phyloP scores from a whole-genome alignment of 2,888 invertebrate species.

The Eurytoma californica region DNA sequence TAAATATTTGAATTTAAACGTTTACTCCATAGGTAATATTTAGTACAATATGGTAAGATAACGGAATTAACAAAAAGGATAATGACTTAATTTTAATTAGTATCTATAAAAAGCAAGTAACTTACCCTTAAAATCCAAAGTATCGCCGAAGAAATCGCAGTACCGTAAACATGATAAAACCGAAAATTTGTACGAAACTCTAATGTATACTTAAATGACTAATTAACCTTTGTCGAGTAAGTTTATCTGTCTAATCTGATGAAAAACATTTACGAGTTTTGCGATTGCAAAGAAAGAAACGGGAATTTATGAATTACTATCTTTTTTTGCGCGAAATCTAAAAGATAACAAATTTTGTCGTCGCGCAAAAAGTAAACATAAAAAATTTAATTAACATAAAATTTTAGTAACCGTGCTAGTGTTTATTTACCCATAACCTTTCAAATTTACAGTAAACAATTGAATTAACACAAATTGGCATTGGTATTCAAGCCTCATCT shows the following conservation, averaged over 20 bases:
- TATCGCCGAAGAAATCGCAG: constrained; percentile 56
- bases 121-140: constrained; percentile 52
- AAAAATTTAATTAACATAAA: background rate
- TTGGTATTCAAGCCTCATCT: constrained; percentile 22
- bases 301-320: background rate
- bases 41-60: no score
- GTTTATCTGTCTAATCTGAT: background rate
- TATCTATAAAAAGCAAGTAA: background rate
- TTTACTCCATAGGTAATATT: no score
- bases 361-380: no score
- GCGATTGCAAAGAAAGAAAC: background rate
- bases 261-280: background rate
- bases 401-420: constrained; percentile 25
- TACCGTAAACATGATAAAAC: constrained; percentile 63
- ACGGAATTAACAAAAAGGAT: no score
- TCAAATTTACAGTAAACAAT: constrained; percentile 37
- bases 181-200: constrained; percentile 56
- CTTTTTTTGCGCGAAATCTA: background rate
- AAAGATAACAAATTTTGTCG: background rate
- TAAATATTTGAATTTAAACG: no score
- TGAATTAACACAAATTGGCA: constrained; percentile 7
- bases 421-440: constrained; percentile 33
- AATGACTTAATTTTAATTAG: no score
- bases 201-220: background rate
- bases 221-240: background rate